A percentile compares a stretch with the other conserved stretches of the same genome.
phyloP scores from a whole-genome alignment of 1,140 invertebrate genomes.

The Cepaea nemoralis region DNA sequence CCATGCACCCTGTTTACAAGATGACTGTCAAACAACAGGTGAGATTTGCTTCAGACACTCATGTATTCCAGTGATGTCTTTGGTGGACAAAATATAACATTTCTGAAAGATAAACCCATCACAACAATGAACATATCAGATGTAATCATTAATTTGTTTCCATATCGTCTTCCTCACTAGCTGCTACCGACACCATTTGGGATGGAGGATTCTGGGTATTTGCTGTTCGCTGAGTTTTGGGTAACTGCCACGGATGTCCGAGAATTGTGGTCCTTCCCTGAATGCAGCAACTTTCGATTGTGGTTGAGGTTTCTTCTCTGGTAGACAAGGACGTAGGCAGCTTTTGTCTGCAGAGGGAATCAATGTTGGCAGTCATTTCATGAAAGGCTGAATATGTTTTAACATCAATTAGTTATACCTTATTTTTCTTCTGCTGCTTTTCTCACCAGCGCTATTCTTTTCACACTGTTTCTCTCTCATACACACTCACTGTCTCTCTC shows the following conservation, averaged over 20 bases:
- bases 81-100: not conserved
- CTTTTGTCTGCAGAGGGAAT: conserved; percentile 70
- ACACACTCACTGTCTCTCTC: too few species aligned
- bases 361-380: not conserved
- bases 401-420: too few species aligned
- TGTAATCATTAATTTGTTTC: conserved; percentile 41
- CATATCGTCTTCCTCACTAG: conserved; percentile 47
- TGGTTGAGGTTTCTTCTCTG: conserved; percentile 50
- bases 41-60: not conserved
- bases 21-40: too few species aligned
- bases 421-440: too few species aligned
- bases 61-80: not conserved
- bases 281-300: not conserved
- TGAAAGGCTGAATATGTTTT: too few species aligned
- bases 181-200: conserved; percentile 34
- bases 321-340: conserved; percentile 75
- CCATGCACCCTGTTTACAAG: too few species aligned
- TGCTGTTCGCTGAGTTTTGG: not conserved
- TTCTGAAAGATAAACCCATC: not conserved
- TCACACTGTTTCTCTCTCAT: too few species aligned
- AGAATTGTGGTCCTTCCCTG: conserved; percentile 45
- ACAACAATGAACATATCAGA: not conserved
- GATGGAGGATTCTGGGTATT: not conserved
- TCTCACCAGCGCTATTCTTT: too few species aligned
- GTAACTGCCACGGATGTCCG: not conserved